Evolutionary conservation across 2,113 vertebrate genomes (phyloP).

Genomic region (Eretmochelys imbricata): DNA sequence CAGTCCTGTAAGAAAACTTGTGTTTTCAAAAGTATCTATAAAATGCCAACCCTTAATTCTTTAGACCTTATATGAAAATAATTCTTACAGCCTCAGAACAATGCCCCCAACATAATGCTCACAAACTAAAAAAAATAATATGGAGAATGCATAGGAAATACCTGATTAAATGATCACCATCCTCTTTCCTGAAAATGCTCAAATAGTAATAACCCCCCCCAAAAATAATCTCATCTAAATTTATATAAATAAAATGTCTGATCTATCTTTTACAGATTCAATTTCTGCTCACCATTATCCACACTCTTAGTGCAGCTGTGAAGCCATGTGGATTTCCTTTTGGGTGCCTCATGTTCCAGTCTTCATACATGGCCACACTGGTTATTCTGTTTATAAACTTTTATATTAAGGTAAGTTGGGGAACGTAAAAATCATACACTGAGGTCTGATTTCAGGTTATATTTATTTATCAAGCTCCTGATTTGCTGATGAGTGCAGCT

Average conservation of each 20-base stretch:
- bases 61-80: neutral
- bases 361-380: conserved; percentile 88
- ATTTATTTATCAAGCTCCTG: neutral
- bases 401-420: conserved; percentile 85
- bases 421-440: neutral
- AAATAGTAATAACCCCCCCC: neutral
- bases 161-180: neutral
- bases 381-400: conserved; percentile 90
- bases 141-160: neutral
- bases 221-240: no score
- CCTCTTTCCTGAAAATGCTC: neutral
- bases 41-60: neutral
- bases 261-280: conserved; percentile 78
- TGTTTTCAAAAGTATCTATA: neutral
- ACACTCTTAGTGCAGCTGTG: conserved; percentile 86
- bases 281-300: conserved; percentile 88
- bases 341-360: conserved; percentile 90
- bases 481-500: neutral
- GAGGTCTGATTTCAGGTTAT: neutral
- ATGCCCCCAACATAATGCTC: neutral
- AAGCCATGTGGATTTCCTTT: conserved; percentile 88
- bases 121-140: neutral
- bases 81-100: neutral
- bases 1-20: neutral
- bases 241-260: rapidly evolving